Evolutionary conservation across 2,113 vertebrate genomes (phyloP), one percentile per base, ranked within the genome.

Genomic region (Petromus typicus): DNA sequence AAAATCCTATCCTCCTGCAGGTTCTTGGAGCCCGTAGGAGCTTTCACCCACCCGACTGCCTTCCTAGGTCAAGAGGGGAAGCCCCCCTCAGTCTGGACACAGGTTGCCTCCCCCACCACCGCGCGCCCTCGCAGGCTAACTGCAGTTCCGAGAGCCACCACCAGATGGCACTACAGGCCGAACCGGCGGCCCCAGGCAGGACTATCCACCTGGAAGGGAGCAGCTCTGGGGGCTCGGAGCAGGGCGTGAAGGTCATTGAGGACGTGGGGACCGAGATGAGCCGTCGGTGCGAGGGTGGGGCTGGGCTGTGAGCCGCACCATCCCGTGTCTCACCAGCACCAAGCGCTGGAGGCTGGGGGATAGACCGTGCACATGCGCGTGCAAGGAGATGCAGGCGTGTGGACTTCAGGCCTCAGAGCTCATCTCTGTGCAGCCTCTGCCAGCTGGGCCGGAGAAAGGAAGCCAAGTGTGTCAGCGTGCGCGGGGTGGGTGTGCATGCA

Each of bases 121-220:
- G n/a, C n/a, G n/a, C n/a, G n/a, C 48, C 56, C 17, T 2, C 18
- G 48, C 3, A 57, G 81, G 63, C 17, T 30, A 43, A 0, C 27
- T 82, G 91, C 92, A 64, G 81, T 96, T 95, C 91, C 45, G 1
- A 5, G 32, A 48, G 17, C 57, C 1, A 86, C 95, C 96, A 82
- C 59, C 45, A 96, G 95, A 71, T 78, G 79, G 86, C 56, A 40
- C 43, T 13, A 25, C 5, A 27, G n/a, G 27, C 32, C 66, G 91
- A 32, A 4, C 0, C 56, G 20, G 16, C 16, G 16, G 48, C 6
- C 48, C 48, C 48, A 51, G 10, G 48, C 48, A 51, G 48, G 48
- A 51, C 48, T 51, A 10, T 63, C 91, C 51, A 37, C 81, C 85
- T 27, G 64, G 27, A 30, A 57, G 71, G 73, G 61, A 57, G 75